A percentile compares a stretch with the other conserved stretches of the same genome.
phyloP scores from a whole-genome alignment of 1,140 invertebrate species.

The Hycleus cichorii region DNA sequence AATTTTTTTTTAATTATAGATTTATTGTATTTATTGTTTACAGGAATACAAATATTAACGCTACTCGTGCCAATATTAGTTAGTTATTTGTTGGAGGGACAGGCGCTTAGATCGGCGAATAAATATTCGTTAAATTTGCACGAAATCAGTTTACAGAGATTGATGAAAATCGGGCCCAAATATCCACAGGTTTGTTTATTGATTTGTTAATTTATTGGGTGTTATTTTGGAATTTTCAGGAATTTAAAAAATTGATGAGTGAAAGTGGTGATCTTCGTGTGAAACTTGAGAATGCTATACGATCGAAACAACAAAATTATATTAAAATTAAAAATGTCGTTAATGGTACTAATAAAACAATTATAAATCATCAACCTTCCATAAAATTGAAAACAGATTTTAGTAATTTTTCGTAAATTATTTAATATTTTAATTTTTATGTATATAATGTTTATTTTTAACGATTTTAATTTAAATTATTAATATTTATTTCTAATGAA shows the following conservation, averaged over 20 bases:
- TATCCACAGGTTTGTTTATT: constrained; percentile 65
- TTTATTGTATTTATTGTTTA: constrained; percentile 16
- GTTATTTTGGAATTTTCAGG: constrained; percentile 44
- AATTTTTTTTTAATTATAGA: not conserved
- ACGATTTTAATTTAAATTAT: too few relatives aligned
- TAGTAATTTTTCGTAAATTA: constrained; percentile 73
- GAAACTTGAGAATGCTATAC: constrained; percentile 79
- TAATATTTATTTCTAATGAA: too few relatives aligned
- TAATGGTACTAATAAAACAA: constrained; percentile 39
- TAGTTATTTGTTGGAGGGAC: constrained; percentile 68
- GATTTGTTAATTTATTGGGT: not conserved
- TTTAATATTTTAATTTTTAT: too few relatives aligned
- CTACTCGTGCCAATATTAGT: constrained; percentile 83
- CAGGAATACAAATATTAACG: constrained; percentile 82
- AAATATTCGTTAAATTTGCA: constrained; percentile 65
- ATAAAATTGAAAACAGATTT: constrained; percentile 96
- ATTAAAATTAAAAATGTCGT: constrained; percentile 39
- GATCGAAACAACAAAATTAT: constrained; percentile 58
- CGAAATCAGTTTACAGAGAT: constrained; percentile 77
- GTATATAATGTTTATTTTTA: too few relatives aligned
- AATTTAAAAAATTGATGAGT: constrained; percentile 86
- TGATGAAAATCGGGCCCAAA: constrained; percentile 85
- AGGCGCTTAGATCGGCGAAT: constrained; percentile 52
- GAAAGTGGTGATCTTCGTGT: constrained; percentile 68
- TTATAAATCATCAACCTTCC: constrained; percentile 60